Evolutionary conservation across 2,113 vertebrate genomes (phyloP), one percentile per base, ranked within the genome.

Genomic region (Misgurnus anguillicaudatus): DNA sequence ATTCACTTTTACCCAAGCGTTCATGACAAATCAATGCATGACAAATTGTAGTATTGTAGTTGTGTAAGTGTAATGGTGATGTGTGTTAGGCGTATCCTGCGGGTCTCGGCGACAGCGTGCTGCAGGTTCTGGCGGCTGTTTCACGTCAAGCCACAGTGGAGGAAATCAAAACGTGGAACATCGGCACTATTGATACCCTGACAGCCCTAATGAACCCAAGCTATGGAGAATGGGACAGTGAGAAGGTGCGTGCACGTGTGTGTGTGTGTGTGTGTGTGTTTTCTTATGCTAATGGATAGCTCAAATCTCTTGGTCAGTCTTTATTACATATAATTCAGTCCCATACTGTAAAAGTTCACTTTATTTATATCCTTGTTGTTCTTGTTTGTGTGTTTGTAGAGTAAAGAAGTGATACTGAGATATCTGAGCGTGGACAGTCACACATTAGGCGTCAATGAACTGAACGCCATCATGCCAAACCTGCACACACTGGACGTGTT

Each of bases 401-500:
- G 89, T 82, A 81, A 86, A 0, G 77, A 67, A 31, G 79, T 94
- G 0, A 91, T 95, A 5, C 65, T 58, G 5, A 82, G 68, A 41
- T 96, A 94, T 0, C 0, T 90, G 47, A 80, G 0, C 9, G 86
- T 82, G 9, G 66, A 84, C 5, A 84, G 87, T 1, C 86, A 90
- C 2, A 19, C 73, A 6, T 64, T 96, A 77, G 88, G 90, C 2
- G 71, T 71, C 77, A 53, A 72, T 0, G 88, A 90, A 2, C 84
- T 96, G 81, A 66, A 82, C 0, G 58, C 42, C 0, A 88, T 95
- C 0, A 66, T 53, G 0, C 17, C 42, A 1, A 90, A 93, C 17
- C 0, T 94, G 9, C 97, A 95, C 74, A 77, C 85, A 19, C 84
- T 98, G 39, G 82, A 82, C 0, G 6, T 5, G 0, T 81, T 78